Conservation (phyloP, 2,113 vertebrate species). For the Aptenodytes forsteri region DNA sequence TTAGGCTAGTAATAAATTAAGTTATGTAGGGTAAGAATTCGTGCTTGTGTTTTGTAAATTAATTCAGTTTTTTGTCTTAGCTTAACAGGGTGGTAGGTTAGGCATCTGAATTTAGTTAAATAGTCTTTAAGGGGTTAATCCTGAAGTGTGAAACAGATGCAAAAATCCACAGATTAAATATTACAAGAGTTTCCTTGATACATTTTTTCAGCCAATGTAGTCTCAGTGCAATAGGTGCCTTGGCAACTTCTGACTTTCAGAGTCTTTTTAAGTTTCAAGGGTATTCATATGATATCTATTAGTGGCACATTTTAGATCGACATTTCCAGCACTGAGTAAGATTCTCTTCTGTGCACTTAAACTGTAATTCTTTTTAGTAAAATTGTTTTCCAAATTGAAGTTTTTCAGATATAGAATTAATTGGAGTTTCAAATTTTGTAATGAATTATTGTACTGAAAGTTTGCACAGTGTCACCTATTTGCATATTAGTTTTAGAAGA, state of each 20-base stretch:
- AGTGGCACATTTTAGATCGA: background rate
- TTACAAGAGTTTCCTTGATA: constrained; percentile 33
- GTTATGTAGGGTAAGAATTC: constrained; percentile 58
- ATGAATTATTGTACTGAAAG: background rate
- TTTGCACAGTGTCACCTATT: constrained; percentile 49
- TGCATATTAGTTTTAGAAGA: constrained; percentile 18
- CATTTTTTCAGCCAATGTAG: constrained; percentile 1
- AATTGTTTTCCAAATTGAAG: background rate
- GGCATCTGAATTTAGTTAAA: constrained; percentile 63
- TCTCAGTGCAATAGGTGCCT: constrained; percentile 58
- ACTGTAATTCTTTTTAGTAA: background rate
- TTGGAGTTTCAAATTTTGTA: background rate
- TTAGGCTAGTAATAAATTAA: constrained; percentile 38
- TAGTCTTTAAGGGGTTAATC: constrained; percentile 83
- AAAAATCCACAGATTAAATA: constrained; percentile 82
- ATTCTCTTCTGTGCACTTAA: background rate
- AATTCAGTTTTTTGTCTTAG: constrained; percentile 38
- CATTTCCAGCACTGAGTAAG: background rate
- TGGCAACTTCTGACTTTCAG: constrained; percentile 51
- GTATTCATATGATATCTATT: background rate
- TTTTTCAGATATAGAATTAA: background rate
- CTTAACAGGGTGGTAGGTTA: constrained; percentile 45
- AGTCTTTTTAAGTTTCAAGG: constrained; percentile 20
- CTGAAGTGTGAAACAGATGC: constrained; percentile 75
- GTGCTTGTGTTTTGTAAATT: constrained; percentile 30